These are phyloP conservation scores for Anoplophora glabripennis DNA, from an alignment of 1,140 invertebrate species.

Conservation along the genomic window DNA sequence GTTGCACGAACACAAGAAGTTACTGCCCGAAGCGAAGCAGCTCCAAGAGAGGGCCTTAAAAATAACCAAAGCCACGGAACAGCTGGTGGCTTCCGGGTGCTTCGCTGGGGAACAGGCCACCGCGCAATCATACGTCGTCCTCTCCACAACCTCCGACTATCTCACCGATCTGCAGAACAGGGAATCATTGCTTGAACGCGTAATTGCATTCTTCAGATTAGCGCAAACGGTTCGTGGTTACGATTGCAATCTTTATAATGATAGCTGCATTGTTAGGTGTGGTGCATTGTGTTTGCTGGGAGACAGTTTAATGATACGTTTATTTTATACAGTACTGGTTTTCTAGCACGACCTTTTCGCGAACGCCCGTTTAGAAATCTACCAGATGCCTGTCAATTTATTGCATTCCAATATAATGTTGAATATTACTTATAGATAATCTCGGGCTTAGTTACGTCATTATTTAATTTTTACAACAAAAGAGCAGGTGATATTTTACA, in stretches of 20 bases:
- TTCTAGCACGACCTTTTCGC: too few species aligned
- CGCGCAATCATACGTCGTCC: constrained; percentile 66
- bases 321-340: too few species aligned
- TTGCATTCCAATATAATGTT: not conserved
- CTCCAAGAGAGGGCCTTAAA: constrained; percentile 74
- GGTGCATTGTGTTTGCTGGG: not conserved
- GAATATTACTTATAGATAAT: too few species aligned
- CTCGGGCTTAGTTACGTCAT: too few species aligned
- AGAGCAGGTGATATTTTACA: too few species aligned
- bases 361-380: not conserved
- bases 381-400: not conserved
- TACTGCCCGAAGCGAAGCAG: constrained; percentile 70
- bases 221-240: constrained; percentile 63
- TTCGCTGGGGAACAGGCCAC: constrained; percentile 71
- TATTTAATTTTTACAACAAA: too few species aligned
- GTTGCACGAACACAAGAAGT: constrained; percentile 66
- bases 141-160: constrained; percentile 73
- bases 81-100: constrained; percentile 66
- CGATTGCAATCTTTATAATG: too few species aligned
- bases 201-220: constrained; percentile 72
- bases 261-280: not conserved
- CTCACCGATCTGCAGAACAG: constrained; percentile 69
- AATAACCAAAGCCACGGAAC: constrained; percentile 76
- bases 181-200: constrained; percentile 63
- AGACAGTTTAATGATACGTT: too few species aligned